Percentiles rank a stretch among this genome's conserved stretches.
These are phyloP conservation scores for Steatornis caripensis DNA, from an alignment of 2,113 vertebrate species.

Conservation along the genomic window DNA sequence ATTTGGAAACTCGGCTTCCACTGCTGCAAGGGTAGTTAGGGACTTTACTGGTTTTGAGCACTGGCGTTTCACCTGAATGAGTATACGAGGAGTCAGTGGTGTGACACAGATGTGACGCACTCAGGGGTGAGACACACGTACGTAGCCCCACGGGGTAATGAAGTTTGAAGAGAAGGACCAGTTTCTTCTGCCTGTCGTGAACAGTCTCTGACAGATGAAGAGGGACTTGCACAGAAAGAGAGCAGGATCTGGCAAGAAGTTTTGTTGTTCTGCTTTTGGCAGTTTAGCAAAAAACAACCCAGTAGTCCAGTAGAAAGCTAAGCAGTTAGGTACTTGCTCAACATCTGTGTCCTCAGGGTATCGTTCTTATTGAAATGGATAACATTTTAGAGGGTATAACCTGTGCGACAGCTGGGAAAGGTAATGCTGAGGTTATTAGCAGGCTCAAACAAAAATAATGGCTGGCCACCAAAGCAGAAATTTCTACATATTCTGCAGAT, in stretches of 20 bases:
- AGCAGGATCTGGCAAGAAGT: not conserved
- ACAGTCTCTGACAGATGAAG: not conserved
- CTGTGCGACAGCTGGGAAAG: not conserved
- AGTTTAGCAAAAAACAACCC: not conserved
- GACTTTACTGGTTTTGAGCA: not conserved
- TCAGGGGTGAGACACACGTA: fast-evolving
- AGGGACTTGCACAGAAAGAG: not conserved
- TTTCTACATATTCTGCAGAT: not conserved
- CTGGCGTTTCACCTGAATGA: not conserved
- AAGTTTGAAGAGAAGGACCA: not conserved
- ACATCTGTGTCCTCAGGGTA: not conserved
- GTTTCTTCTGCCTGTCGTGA: not conserved
- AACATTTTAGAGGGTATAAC: not conserved
- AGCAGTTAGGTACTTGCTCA: not conserved
- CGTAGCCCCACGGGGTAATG: not conserved
- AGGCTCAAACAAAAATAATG: not conserved
- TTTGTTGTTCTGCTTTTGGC: not conserved
- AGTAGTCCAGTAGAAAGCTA: not conserved
- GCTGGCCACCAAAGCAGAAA: not conserved
- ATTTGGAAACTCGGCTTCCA: not conserved
- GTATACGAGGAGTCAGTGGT: not conserved
- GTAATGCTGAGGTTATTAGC: not conserved
- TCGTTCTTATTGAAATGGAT: not conserved
- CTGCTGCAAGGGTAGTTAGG: not conserved
- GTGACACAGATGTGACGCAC: not conserved